Percentiles rank a stretch among this genome's conserved stretches.
These are phyloP conservation scores for Dallia pectoralis DNA, from an alignment of 2,797 vertebrate genomes.

Conservation along the genomic window DNA sequence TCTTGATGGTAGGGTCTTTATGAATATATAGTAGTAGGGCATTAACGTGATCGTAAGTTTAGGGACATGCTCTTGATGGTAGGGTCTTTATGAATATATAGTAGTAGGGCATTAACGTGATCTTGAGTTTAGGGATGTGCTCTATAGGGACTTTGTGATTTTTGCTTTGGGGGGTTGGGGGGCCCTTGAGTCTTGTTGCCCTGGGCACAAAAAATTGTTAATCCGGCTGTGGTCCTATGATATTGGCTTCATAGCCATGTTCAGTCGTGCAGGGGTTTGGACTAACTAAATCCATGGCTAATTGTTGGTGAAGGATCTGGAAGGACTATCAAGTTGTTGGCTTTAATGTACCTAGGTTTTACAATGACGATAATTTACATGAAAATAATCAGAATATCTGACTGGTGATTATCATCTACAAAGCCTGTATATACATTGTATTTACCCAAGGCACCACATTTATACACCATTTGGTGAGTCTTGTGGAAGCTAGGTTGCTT, in stretches of 20 bases:
- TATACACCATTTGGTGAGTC: neutral
- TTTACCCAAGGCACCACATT: neutral
- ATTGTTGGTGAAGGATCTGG: conserved; percentile 27
- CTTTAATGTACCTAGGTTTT: conserved; percentile 24
- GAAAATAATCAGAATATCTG: neutral
- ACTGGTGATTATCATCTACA: neutral
- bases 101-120: too few relatives aligned
- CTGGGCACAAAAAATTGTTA: too few relatives aligned
- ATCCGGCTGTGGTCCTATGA: too few relatives aligned
- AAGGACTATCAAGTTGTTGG: conserved; percentile 35
- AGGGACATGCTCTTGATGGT: too few relatives aligned
- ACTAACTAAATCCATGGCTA: conserved; percentile 12
- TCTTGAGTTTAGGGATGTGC: too few relatives aligned
- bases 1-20: too few relatives aligned
- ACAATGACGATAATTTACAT: neutral
- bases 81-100: too few relatives aligned
- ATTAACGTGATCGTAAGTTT: too few relatives aligned
- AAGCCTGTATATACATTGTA: neutral
- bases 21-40: too few relatives aligned
- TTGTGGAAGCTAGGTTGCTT: neutral
- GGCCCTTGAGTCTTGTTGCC: too few relatives aligned
- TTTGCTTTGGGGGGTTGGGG: too few relatives aligned
- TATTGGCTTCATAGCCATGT: conserved; percentile 15
- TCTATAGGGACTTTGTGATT: too few relatives aligned
- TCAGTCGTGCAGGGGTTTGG: conserved; percentile 18